A percentile compares a stretch with the other conserved stretches of the same genome.
Evolutionary conservation across 2,888 invertebrate species (phyloP).

Genomic region (Ernsta delagoae): DNA sequence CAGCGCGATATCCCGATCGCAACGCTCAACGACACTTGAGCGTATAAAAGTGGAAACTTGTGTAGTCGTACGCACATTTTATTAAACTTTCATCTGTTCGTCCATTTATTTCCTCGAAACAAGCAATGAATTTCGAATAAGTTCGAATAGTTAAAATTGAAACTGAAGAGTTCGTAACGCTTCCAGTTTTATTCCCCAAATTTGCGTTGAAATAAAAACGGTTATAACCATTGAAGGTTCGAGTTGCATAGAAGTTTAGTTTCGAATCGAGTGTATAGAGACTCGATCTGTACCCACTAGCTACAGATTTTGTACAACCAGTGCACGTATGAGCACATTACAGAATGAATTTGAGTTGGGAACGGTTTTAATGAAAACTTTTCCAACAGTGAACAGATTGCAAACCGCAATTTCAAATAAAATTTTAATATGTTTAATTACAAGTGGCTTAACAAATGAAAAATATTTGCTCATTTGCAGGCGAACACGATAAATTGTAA

Average conservation of each 20-base stretch:
- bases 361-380: conserved; percentile 52
- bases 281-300: background rate
- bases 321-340: conserved; percentile 37
- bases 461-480: conserved; percentile 81
- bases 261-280: background rate
- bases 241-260: background rate
- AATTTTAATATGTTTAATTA: conserved; percentile 75
- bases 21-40: conserved; percentile 56
- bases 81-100: conserved; percentile 58
- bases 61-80: conserved; percentile 57
- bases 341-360: conserved; percentile 37
- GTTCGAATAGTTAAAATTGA: conserved; percentile 11
- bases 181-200: conserved; percentile 1
- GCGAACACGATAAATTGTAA: conserved; percentile 82
- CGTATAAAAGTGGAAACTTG: conserved; percentile 55
- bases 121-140: conserved; percentile 26
- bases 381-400: conserved; percentile 54
- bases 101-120: conserved; percentile 42
- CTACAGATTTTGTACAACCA: conserved; percentile 3
- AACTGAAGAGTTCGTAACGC: conserved; percentile 5
- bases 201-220: too few relatives aligned
- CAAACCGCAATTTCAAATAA: conserved; percentile 65
- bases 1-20: conserved; percentile 52
- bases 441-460: conserved; percentile 76
- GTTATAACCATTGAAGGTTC: background rate